Evolutionary conservation across 2,888 invertebrate genomes (phyloP).

Genomic region (Meiosimyza decipiens): DNA sequence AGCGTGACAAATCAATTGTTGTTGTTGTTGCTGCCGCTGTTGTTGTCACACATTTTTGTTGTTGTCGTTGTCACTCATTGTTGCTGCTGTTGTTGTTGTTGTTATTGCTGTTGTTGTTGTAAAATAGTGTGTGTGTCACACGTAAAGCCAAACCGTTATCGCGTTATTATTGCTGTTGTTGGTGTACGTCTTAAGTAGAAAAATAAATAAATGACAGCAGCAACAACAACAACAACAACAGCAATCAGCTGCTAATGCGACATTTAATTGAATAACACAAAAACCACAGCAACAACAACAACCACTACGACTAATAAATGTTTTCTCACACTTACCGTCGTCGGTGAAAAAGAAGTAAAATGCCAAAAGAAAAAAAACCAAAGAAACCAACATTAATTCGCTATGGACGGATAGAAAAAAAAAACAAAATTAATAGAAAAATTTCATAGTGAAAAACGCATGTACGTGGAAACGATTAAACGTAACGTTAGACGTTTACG

Average conservation of each 20-base stretch:
- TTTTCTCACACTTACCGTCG: conserved; percentile 19
- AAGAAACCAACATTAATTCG: background rate
- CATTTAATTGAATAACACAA: background rate
- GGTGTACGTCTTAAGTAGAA: background rate
- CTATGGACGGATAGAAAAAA: background rate
- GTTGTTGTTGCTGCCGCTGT: conserved; percentile 28
- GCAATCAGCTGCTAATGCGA: conserved; percentile 6
- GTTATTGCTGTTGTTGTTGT: background rate
- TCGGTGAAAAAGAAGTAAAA: background rate
- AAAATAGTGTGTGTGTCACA: conserved; percentile 11
- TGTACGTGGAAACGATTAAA: conserved; percentile 14
- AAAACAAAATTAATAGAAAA: background rate
- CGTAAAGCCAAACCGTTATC: conserved; percentile 11
- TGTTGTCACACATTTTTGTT: conserved; percentile 13
- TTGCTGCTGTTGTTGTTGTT: background rate
- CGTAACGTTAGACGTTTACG: conserved; percentile 12
- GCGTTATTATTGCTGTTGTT: background rate
- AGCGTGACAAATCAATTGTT: conserved; percentile 54
- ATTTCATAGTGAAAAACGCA: conserved; percentile 1
- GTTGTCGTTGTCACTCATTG: background rate
- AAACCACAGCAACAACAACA: background rate
- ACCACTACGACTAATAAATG: background rate
- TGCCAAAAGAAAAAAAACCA: background rate
- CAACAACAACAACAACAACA: background rate
- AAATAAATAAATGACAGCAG: conserved; percentile 1